Conservation (phyloP, 2,113 vertebrate species). For the Lophochroa leadbeateri region DNA sequence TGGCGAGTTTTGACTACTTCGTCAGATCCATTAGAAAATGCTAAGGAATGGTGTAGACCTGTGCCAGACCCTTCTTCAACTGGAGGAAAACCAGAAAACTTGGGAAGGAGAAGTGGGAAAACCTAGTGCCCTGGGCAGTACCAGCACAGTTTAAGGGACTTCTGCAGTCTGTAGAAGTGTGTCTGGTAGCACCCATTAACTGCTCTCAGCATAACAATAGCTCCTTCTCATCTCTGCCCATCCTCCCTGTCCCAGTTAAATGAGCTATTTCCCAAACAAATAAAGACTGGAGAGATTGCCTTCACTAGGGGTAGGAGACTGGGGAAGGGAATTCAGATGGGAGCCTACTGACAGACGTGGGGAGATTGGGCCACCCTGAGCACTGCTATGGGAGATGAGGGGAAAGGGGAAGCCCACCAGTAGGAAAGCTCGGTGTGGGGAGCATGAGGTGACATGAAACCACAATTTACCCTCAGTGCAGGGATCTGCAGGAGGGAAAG, state of each 20-base stretch:
- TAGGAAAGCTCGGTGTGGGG: neutral
- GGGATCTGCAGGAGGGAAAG: neutral
- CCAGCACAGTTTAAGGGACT: neutral
- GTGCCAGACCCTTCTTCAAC: neutral
- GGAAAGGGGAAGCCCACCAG: neutral
- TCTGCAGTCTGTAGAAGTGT: neutral
- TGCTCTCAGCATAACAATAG: slow-evolving; percentile 48
- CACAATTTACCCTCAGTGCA: neutral
- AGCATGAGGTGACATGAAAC: neutral
- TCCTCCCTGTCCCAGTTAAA: slow-evolving; percentile 55
- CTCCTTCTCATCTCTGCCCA: slow-evolving; percentile 49
- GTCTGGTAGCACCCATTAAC: slow-evolving; percentile 51
- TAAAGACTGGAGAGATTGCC: slow-evolving; percentile 9
- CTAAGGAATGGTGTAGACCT: neutral
- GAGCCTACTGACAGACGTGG: neutral
- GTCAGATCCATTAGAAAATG: neutral
- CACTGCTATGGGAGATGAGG: neutral
- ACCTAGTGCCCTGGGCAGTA: neutral
- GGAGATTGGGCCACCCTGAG: neutral
- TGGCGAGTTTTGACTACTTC: neutral
- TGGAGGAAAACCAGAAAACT: neutral
- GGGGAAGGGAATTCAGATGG: neutral
- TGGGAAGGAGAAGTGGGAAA: neutral
- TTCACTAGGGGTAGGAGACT: neutral
- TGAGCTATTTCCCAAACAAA: slow-evolving; percentile 56